Evolutionary conservation across 2,888 invertebrate genomes (phyloP), one percentile per base, ranked within the genome.

Genomic region (Lissocephala sabroskyi): DNA sequence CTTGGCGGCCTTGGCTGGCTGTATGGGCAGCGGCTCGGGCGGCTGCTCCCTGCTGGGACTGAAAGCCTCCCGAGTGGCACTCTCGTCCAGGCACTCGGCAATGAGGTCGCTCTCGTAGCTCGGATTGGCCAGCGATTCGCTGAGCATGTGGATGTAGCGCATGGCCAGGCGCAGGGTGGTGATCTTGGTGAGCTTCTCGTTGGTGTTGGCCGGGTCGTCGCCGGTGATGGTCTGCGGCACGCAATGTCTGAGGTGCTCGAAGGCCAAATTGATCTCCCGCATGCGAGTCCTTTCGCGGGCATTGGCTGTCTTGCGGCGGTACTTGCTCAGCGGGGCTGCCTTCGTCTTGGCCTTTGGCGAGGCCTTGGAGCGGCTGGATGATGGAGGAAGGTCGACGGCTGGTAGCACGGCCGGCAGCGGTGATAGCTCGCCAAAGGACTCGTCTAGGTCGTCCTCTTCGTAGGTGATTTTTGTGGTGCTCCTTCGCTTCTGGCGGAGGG

Each of bases 221-320:
- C 79, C 79, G 3, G 77, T 79, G 13, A 85, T 79, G 1, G 83
- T 67, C 37, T 79, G 75, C 5, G 96, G 96, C 9, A 96, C 91
- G 17, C 91, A 92, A 11, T 88, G 87, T 17, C 94, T 87, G 6
- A 96, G 86, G 1, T 90, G 88, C 80, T 95, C 95, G 84, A 96
- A 96, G 1, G 95, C 96, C 52, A 89, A 88, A 85, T 96, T 96
- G 66, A 96, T 95, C 82, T 95, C 95, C 41, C 92, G 87, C 95
- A 96, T 96, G 47, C 96, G 88, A 61, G 91, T 91, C 26, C 96
- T 85, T 79, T 96, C 96, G 23, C 96, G 85, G 0, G 95, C 94
- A 85, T 96, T 96, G 10, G 96, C 96, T 1, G 95, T 95, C 86
- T 94, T 93, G 67, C 96, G 87, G 18, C 95, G 87, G 85, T 96